Evolutionary conservation across 2,113 vertebrate species (phyloP).

Genomic region (Etia nguti): DNA sequence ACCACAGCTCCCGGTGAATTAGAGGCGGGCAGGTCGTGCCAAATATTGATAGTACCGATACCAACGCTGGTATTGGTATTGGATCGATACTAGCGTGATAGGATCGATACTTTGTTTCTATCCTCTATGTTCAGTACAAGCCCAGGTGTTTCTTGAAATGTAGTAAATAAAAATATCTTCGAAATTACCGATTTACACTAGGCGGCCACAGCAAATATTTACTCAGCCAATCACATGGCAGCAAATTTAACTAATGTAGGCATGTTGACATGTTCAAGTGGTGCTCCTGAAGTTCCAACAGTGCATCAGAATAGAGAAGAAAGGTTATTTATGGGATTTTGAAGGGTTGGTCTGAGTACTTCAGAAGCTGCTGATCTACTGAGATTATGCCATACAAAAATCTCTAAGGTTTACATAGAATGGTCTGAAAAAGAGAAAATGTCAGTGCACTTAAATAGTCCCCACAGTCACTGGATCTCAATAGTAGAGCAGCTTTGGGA

Average conservation of each 20-base stretch:
- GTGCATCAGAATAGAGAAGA: background rate
- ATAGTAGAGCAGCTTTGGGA: no score
- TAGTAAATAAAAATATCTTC: background rate
- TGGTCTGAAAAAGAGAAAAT: no score
- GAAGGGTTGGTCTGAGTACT: no score
- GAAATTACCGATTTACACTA: background rate
- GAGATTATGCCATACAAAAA: no score
- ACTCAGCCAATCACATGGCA: background rate
- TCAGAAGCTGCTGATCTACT: no score
- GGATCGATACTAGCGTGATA: background rate
- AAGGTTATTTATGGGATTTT: background rate
- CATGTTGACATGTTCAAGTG: background rate
- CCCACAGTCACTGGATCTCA: no score
- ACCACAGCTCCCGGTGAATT: background rate
- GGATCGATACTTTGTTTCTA: background rate
- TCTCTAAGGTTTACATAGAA: no score
- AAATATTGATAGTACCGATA: background rate
- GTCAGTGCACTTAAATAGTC: no score
- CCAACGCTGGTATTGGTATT: background rate
- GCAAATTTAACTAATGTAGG: background rate
- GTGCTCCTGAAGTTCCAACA: background rate
- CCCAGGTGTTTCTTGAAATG: background rate
- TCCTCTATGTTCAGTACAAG: background rate
- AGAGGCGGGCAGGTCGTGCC: background rate
- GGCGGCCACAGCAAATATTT: background rate